Evolutionary conservation across 2,797 vertebrate genomes (phyloP), one percentile per base, ranked within the genome.

Genomic region (Tokudaia tokunoshimensis): DNA sequence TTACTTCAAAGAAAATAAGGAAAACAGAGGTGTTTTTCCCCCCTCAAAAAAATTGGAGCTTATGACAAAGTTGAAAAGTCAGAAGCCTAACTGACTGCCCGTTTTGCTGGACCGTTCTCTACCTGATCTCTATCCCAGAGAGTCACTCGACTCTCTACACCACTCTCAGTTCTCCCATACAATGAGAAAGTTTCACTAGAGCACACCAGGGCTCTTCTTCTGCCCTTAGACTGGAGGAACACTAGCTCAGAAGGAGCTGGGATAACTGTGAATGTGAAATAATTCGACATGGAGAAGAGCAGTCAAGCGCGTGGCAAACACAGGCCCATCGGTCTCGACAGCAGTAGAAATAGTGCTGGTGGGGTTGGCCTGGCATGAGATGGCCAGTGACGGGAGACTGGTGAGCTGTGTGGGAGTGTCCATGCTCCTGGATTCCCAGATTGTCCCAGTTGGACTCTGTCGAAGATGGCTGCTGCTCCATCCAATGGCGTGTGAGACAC

Each of bases 281-380:
- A 26, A 81, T 82, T 67, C 19, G 50, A 55, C 17, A 19, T 15
- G 14, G 4, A 34, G 44, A 29, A 0, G 31, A 84, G 50, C 7
- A 0, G 44, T 67, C 0, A 0, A 13, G n/a, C 15, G 1, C 3
- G 1, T 1, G 26, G 2, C 11, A 61, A 57, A 3, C 0, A 31
- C 52, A 74, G 63, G 67, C 50, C 31, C n/a, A 17, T 19, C 47
- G 65, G 11, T 70, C 17, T 34, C 5, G 22, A 59, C 44, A 19
- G 34, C 1, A 24, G 44, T 1, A 1, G 44, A 86, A 44, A 37
- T 0, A 22, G 22, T 0, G 34, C 75, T 70, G 5, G 19, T 31
- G 8, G 55, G 37, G 11, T 34, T 9, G 47, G 17, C 1, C 20
- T 14, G 1, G 37, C 72, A 13, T 11, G 47, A 89, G 52, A 8